Percentiles rank a stretch among this genome's conserved stretches.
Evolutionary conservation across 2,797 vertebrate genomes (phyloP).

Genomic region (Smutsia temminckii): DNA sequence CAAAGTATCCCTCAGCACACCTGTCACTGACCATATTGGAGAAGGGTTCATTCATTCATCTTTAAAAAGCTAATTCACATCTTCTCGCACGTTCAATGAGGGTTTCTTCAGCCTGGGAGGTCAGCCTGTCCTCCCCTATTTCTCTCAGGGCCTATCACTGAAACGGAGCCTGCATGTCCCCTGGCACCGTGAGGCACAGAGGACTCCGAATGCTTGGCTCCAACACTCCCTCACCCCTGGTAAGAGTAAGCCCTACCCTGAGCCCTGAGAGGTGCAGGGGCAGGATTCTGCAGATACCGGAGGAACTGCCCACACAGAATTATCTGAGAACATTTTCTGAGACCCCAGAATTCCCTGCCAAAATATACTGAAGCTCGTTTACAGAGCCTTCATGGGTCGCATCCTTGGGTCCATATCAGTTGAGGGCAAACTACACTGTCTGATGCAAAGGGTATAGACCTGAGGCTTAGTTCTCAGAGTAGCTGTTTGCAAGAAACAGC

Average conservation of each 20-base stretch:
- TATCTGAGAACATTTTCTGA: not conserved
- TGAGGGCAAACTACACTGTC: not conserved
- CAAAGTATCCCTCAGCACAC: not conserved
- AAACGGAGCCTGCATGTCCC: not conserved
- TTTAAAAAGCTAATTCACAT: not conserved
- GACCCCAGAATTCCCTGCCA: not conserved
- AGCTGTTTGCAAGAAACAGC: not conserved
- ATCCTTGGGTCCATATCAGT: not conserved
- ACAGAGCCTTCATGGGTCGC: not conserved
- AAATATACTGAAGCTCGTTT: not conserved
- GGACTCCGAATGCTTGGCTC: not conserved
- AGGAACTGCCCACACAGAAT: not conserved
- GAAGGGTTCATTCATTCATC: not conserved
- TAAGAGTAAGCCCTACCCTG: not conserved
- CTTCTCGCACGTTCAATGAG: not conserved
- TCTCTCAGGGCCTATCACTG: not conserved
- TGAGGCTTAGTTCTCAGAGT: not conserved
- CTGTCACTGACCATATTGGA: not conserved
- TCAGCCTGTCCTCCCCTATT: not conserved
- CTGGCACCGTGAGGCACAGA: not conserved
- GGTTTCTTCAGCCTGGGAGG: not conserved
- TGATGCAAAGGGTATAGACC: not conserved
- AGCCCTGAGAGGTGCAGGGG: not conserved
- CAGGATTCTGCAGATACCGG: not conserved
- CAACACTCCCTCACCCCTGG: not conserved